These are phyloP conservation scores for Macrochelys suwanniensis DNA, from an alignment of 2,797 vertebrate species.

Conservation along the genomic window DNA sequence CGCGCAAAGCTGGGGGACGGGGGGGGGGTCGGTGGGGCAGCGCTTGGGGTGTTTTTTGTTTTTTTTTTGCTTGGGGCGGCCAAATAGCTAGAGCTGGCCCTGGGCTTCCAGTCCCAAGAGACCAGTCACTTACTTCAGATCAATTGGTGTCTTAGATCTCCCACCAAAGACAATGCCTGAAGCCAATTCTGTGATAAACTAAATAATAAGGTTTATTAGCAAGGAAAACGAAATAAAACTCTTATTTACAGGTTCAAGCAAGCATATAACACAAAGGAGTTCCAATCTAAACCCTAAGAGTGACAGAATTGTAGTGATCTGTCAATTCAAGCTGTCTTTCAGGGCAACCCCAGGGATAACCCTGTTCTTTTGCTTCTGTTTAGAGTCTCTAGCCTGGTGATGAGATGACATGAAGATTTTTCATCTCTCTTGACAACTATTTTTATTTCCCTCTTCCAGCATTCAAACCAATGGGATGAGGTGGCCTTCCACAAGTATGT, in stretches of 20 bases:
- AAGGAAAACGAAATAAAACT: not conserved
- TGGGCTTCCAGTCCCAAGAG: not conserved
- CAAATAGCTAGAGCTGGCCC: too few species aligned
- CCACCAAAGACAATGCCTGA: not conserved
- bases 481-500: not conserved
- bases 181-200: not conserved
- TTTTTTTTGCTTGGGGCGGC: too few species aligned
- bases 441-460: not conserved
- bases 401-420: too few species aligned
- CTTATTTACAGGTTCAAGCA: not conserved
- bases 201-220: not conserved
- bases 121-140: not conserved
- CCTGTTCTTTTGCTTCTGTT: not conserved
- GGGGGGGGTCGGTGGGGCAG: too few species aligned
- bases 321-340: not conserved
- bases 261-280: not conserved
- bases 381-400: not conserved
- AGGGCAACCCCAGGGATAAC: not conserved
- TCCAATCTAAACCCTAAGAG: not conserved
- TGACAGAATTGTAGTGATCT: not conserved
- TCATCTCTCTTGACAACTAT: not conserved
- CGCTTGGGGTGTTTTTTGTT: too few species aligned
- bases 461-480: not conserved
- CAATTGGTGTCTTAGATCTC: not conserved
- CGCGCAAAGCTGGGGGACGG: too few species aligned